Conservation (phyloP, 2,113 vertebrate genomes). For the Pteronura brasiliensis region DNA sequence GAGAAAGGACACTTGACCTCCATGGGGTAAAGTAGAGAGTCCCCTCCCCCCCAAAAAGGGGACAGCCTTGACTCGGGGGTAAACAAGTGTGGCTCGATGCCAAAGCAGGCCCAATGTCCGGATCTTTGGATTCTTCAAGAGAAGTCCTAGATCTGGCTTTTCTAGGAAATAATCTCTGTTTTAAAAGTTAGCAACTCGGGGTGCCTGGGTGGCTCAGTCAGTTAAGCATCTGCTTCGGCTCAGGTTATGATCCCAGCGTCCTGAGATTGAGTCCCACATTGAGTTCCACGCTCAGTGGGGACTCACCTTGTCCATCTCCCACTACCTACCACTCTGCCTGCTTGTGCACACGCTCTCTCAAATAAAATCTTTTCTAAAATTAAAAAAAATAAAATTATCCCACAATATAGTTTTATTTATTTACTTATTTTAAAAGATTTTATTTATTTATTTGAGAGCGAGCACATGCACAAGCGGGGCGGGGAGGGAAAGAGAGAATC, state of each 20-base stretch:
- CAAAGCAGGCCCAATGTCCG: not conserved
- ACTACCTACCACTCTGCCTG: too few relatives aligned
- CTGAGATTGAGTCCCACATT: too few relatives aligned
- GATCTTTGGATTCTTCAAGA: not conserved
- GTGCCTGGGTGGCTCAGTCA: not conserved
- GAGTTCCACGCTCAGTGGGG: too few relatives aligned
- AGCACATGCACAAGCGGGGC: fast-evolving
- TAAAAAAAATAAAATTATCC: too few relatives aligned
- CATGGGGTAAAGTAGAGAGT: not conserved
- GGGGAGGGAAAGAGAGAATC: not conserved
- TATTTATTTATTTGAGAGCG: not conserved
- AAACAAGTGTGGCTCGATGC: not conserved
- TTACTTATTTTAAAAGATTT: too few relatives aligned
- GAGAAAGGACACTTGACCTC: not conserved
- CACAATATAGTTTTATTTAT: too few relatives aligned
- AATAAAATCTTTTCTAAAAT: too few relatives aligned
- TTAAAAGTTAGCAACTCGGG: not conserved
- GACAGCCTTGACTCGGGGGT: not conserved
- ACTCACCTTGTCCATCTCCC: too few relatives aligned
- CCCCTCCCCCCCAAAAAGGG: not conserved
- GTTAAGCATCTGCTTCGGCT: not conserved
- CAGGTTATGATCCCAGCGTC: too few relatives aligned
- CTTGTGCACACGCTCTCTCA: too few relatives aligned
- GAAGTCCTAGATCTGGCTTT: not conserved
- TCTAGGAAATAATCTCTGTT: not conserved